phyloP scores from a whole-genome alignment of 2,797 vertebrate species.

The Enteromius anoplus region DNA sequence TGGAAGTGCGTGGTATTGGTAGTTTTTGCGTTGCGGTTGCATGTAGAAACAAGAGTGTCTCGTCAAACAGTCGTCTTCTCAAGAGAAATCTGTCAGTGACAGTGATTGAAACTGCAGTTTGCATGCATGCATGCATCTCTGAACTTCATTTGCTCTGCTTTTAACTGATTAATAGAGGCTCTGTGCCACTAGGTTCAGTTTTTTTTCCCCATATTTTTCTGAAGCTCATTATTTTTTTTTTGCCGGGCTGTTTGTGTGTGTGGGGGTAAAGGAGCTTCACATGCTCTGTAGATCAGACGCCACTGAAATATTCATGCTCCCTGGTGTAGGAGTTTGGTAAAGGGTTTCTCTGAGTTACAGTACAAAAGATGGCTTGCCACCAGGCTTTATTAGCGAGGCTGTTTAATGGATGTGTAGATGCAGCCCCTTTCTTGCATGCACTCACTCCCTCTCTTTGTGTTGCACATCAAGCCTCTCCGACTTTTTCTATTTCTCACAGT shows the following conservation, averaged over 20 bases:
- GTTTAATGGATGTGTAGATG: slow-evolving; percentile 74
- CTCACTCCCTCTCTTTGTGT: slow-evolving; percentile 29
- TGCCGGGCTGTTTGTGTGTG: slow-evolving; percentile 69
- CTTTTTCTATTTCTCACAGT: slow-evolving; percentile 39
- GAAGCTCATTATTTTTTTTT: slow-evolving; percentile 78
- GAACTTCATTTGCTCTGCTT: slow-evolving; percentile 67
- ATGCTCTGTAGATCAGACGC: slow-evolving; percentile 76
- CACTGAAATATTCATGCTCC: slow-evolving; percentile 81
- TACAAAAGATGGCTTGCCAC: slow-evolving; percentile 78
- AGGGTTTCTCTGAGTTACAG: slow-evolving; percentile 74
- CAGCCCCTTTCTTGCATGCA: not conserved
- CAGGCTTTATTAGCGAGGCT: slow-evolving; percentile 77
- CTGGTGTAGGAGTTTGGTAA: slow-evolving; percentile 77
- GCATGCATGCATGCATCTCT: slow-evolving; percentile 42
- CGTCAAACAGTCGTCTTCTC: slow-evolving; percentile 20
- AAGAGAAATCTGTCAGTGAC: slow-evolving; percentile 25
- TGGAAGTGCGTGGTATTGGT: slow-evolving; percentile 27
- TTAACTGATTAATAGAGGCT: slow-evolving; percentile 76
- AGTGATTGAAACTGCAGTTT: slow-evolving; percentile 37
- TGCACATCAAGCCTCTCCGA: slow-evolving; percentile 27
- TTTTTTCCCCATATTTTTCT: slow-evolving; percentile 72
- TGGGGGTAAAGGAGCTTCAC: slow-evolving; percentile 70
- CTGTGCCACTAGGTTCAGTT: slow-evolving; percentile 70
- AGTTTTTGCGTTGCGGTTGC: not conserved
- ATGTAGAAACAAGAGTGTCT: not conserved